Conservation (phyloP, 2,888 invertebrate species). For the Ichneumon xanthorius region DNA sequence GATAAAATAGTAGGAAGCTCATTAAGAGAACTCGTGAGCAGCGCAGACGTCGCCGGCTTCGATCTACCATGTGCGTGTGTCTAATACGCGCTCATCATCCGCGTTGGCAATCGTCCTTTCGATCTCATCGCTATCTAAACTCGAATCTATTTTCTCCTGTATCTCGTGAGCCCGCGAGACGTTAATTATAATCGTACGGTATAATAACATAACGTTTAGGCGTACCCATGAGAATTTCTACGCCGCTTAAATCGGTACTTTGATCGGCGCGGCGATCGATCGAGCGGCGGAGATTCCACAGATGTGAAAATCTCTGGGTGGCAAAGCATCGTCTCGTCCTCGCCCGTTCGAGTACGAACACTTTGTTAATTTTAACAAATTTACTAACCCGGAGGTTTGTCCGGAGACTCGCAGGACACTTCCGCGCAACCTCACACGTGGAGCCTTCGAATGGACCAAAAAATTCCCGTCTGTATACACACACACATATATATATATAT, state of each 20-base stretch:
- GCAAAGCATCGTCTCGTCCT: not conserved
- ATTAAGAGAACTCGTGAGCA: constrained; percentile 54
- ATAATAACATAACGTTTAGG: constrained; percentile 46
- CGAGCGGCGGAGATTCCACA: constrained; percentile 41
- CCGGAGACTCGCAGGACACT: not conserved
- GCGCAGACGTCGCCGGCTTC: constrained; percentile 33
- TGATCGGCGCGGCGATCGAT: constrained; percentile 52
- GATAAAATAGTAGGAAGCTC: constrained; percentile 42
- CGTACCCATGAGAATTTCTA: constrained; percentile 27
- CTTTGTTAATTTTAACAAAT: not conserved
- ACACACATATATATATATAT: not conserved
- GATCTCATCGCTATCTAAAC: constrained; percentile 59
- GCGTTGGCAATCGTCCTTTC: constrained; percentile 60
- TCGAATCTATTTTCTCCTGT: constrained; percentile 50
- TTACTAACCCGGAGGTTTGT: not conserved
- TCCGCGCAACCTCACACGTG: not conserved
- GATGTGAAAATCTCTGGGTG: constrained; percentile 53
- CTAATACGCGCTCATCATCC: constrained; percentile 49
- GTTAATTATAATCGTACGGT: constrained; percentile 66
- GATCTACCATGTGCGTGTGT: constrained; percentile 7
- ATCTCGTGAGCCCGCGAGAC: constrained; percentile 51
- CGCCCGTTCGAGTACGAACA: not conserved
- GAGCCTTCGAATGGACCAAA: not conserved
- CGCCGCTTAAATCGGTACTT: constrained; percentile 52
- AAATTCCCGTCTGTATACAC: not conserved